A percentile compares a stretch with the other conserved stretches of the same genome.
Conservation (phyloP, 2,113 vertebrate species). For the Nematolebias whitei region DNA sequence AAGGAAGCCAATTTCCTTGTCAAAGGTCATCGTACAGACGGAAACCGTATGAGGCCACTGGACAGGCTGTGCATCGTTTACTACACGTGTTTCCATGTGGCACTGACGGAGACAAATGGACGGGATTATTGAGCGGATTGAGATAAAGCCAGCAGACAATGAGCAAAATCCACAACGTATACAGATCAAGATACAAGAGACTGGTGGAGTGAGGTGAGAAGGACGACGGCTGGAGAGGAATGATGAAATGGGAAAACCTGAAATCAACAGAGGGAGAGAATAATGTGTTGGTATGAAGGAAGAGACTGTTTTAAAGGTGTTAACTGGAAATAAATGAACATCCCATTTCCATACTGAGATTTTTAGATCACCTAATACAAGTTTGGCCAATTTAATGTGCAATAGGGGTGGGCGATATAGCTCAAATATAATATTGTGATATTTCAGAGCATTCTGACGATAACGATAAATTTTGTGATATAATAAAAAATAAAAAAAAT, state of each 20-base stretch:
- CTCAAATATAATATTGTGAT: too few relatives aligned
- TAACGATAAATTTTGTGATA: too few relatives aligned
- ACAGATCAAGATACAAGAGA: slow-evolving; percentile 1
- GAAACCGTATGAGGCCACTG: background rate
- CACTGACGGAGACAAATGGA: slow-evolving; percentile 11
- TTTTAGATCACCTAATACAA: too few relatives aligned
- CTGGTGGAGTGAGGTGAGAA: slow-evolving; percentile 1
- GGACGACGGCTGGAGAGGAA: background rate
- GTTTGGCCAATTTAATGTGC: too few relatives aligned
- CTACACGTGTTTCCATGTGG: background rate
- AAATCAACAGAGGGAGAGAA: too few relatives aligned
- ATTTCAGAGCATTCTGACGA: too few relatives aligned
- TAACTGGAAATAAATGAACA: too few relatives aligned
- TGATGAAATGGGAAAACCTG: background rate
- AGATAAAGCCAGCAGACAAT: slow-evolving; percentile 28
- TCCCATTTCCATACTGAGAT: too few relatives aligned
- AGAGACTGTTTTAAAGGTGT: too few relatives aligned
- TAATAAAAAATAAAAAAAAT: too few relatives aligned
- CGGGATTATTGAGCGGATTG: background rate
- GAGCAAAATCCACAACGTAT: slow-evolving; percentile 27
- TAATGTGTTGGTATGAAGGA: too few relatives aligned
- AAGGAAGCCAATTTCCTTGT: slow-evolving; percentile 33
- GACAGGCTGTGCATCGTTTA: slow-evolving; percentile 13
- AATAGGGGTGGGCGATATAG: too few relatives aligned
- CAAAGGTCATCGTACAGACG: slow-evolving; percentile 6